Evolutionary conservation across 2,113 vertebrate genomes (phyloP).

Genomic region (Pygoscelis adeliae): DNA sequence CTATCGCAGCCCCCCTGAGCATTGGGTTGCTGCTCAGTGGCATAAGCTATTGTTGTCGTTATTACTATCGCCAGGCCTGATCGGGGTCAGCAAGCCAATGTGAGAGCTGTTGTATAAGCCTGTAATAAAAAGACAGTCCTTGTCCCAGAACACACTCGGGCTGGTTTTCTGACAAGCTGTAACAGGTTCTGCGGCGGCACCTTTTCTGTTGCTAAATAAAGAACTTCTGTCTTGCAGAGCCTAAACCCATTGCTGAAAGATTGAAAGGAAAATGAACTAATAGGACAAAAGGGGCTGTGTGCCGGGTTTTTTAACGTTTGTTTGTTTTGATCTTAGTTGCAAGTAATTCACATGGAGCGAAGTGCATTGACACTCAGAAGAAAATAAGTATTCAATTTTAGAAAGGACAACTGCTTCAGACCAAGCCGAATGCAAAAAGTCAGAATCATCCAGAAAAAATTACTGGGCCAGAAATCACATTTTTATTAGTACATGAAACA

Average conservation of each 20-base stretch:
- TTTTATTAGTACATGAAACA: slow-evolving; percentile 56
- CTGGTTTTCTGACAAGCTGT: slow-evolving; percentile 54
- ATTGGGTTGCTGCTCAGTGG: background rate
- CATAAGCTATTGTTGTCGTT: background rate
- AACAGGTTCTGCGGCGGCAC: slow-evolving; percentile 55
- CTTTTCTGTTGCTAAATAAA: slow-evolving; percentile 68
- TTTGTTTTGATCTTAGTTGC: slow-evolving; percentile 27
- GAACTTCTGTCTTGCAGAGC: slow-evolving; percentile 50
- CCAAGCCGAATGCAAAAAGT: background rate
- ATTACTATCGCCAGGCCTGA: background rate
- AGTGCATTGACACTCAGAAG: background rate
- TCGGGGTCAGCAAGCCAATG: background rate
- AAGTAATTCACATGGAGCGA: background rate
- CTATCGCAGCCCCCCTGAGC: background rate
- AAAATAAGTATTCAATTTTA: background rate
- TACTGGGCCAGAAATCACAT: slow-evolving; percentile 37
- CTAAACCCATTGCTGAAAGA: slow-evolving; percentile 57
- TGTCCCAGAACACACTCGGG: slow-evolving; percentile 42
- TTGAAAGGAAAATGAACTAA: slow-evolving; percentile 29
- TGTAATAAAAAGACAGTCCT: slow-evolving; percentile 25
- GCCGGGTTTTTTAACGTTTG: fast-evolving
- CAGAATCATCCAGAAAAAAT: background rate
- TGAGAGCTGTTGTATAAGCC: slow-evolving; percentile 19
- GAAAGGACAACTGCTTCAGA: background rate
- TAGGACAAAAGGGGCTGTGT: slow-evolving; percentile 29